A percentile compares a stretch with the other conserved stretches of the same genome.
Conservation (phyloP, 2,888 invertebrate genomes). For the Polyommatus iphigenia region DNA sequence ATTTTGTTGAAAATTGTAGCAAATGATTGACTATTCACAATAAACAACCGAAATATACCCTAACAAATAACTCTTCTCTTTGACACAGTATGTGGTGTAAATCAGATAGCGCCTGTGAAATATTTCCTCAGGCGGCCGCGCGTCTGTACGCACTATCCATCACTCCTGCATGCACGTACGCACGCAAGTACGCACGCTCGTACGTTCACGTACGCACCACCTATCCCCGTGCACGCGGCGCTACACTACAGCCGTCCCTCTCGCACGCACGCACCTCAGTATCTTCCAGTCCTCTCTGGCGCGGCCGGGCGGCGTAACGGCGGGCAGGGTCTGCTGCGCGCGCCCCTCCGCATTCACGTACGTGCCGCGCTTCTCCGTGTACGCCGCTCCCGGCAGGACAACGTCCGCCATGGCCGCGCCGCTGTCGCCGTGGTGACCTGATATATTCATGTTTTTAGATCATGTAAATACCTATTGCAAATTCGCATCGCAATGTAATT, state of each 20-base stretch:
- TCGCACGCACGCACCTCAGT: conserved; percentile 69
- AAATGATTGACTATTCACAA: too few species aligned
- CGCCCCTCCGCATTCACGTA: conserved; percentile 99
- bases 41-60: too few species aligned
- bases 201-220: background rate
- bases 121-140: too few species aligned
- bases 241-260: too few species aligned
- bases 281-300: conserved; percentile 99
- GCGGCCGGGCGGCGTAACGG: conserved; percentile 94
- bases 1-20: too few species aligned
- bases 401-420: conserved; percentile 97
- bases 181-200: conserved; percentile 37
- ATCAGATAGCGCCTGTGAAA: too few species aligned
- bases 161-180: background rate
- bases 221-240: background rate
- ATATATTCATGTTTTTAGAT: background rate
- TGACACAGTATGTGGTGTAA: too few species aligned
- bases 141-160: too few species aligned
- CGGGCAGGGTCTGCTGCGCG: conserved; percentile 92
- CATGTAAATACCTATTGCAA: too few species aligned
- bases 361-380: conserved; percentile 98
- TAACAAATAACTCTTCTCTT: too few species aligned
- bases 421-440: conserved; percentile 97
- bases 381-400: conserved; percentile 96
- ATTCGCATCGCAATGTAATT: too few species aligned